Percentiles rank a stretch among this genome's conserved stretches.
These are phyloP conservation scores for Macropus fuliginosus DNA, from an alignment of 2,797 vertebrate species.

Conservation along the genomic window DNA sequence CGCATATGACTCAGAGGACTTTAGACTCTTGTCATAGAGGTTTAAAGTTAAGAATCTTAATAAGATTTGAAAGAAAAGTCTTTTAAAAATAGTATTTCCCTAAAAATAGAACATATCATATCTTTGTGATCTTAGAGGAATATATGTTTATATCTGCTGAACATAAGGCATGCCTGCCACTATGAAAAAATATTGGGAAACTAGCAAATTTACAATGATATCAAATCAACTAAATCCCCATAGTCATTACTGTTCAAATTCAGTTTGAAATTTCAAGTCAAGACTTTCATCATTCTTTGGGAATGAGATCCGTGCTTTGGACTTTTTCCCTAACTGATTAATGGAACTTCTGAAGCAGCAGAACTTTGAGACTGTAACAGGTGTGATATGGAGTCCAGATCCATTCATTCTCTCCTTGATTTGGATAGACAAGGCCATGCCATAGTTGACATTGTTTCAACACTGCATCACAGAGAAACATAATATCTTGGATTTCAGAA, in stretches of 20 bases:
- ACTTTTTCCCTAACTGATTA: constrained; percentile 14
- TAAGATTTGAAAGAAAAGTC: background rate
- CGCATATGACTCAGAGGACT: background rate
- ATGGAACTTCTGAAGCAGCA: background rate
- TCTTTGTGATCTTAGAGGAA: background rate
- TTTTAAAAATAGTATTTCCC: constrained; percentile 39
- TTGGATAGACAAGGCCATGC: constrained; percentile 63
- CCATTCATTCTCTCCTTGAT: constrained; percentile 25
- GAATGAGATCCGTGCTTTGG: background rate
- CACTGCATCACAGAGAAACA: constrained; percentile 59
- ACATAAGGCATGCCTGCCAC: background rate
- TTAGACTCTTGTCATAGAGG: background rate
- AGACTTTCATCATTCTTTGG: background rate
- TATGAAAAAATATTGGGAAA: background rate
- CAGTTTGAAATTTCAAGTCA: constrained; percentile 8
- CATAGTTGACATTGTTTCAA: constrained; percentile 21
- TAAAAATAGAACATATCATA: constrained; percentile 4
- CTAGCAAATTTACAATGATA: background rate
- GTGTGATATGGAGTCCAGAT: constrained; percentile 26
- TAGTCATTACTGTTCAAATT: background rate
- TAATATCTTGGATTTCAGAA: constrained; percentile 23
- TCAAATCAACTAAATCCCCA: constrained; percentile 8
- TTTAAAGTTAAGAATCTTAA: constrained; percentile 51
- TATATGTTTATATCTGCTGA: background rate
- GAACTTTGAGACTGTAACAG: background rate